Evolutionary conservation across 2,888 invertebrate genomes (phyloP), one percentile per base, ranked within the genome.

Genomic region (Lycia hirtaria): DNA sequence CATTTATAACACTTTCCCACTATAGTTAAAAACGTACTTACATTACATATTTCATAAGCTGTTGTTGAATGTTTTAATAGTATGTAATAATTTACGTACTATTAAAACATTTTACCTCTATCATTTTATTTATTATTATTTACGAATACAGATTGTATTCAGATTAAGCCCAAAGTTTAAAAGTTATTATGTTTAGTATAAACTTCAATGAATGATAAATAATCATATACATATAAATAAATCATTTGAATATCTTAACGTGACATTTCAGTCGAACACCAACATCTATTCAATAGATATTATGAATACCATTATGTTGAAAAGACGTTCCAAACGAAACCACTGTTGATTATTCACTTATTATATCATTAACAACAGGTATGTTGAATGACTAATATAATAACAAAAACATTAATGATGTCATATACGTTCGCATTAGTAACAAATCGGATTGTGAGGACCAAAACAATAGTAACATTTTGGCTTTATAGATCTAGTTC

Each of bases 341-440:
- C 65, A 65, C 40, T 74, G 72, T 76, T 78, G 67, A 76, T 72
- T 72, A 54, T 65, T 64, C 68, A 62, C 65, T 69, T 64, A 67
- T 72, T 74, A 74, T 69, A 72, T 73, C 66, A 72, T 72, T 73
- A 69, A 74, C 72, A 80, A 80, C 75, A 75, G 72, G 47, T 57
- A 64, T 76, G 63, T 77, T 74, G 68, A 73, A 69, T 70, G 64
- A 70, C 64, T 67, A 69, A 69, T 69, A 65, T 66, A 71, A 77
- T 73, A 78, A 80, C 75, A 79, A 78, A 76, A 76, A 76, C 73
- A 78, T 66, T 65, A 65, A 66, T 78, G 76, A 80, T 76, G 74
- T 72, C 78, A 76, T 75, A 64, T 60, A 51, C 52, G 43, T 55
- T 48, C 44, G 54, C 53, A 54, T 57, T 59, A 19, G 60, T 57